Evolutionary conservation across 2,113 vertebrate genomes (phyloP), one percentile per base, ranked within the genome.

Genomic region (Anguilla japonica): DNA sequence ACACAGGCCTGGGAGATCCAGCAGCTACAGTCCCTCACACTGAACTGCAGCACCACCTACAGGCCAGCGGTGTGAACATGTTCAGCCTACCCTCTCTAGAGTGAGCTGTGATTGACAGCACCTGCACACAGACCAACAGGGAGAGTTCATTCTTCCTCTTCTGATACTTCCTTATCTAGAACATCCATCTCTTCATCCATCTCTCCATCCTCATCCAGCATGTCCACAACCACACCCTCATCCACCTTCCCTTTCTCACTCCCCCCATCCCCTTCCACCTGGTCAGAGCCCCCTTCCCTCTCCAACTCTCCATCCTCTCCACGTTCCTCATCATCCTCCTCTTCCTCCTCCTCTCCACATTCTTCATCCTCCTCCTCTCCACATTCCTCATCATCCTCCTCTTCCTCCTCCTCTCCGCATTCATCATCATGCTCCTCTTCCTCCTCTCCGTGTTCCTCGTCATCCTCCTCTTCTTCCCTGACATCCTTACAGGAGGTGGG

Each of bases 401-500:
- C 26, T 13, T 83, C 39, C 90, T 83, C 34, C 34, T 34, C 34
- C 34, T 34, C 34, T 34, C 34, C 34, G 34, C 34, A 34, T 34
- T 34, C 34, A 34, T 34, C 34, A 34, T 34, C 34, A 34, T 34
- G 34, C 84, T 83, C 26, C 14, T 83, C 39, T 91, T 83, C 79
- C 41, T 84, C 56, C 57, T 79, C 79, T 67, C 86, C 91, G 7
- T 92, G 91, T 1, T 89, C 87, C 53, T 56, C 81, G 43, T 78
- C 78, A 1, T 92, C 91, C 1, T 94, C 93, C 1, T 92, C 93
- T 9, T 93, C 92, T 0, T 88, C 56, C 14, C 89, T 86, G 50
- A 93, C 94, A 71, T 95, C 95, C 41, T 91, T 95, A 15, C 91
- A 95, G 0, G 95, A 94, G 11, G 95, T 92, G 67, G 95, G 95